phyloP scores from a whole-genome alignment of 1,140 invertebrate species.

The Trachymyrmex septentrionalis region DNA sequence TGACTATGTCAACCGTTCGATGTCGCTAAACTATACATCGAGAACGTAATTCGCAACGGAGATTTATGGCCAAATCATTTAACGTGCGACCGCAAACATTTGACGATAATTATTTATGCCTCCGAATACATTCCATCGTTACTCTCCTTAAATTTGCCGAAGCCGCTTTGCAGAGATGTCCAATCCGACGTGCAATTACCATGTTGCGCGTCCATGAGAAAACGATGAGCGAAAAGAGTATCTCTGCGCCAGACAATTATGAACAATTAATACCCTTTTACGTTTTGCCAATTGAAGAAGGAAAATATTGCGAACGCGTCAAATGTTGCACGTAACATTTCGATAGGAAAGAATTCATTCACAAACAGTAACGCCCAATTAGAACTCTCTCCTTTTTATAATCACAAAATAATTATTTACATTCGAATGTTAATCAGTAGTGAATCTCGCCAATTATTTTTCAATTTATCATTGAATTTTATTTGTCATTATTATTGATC shows the following conservation, averaged over 20 bases:
- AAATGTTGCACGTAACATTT: background rate
- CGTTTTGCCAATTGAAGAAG: background rate
- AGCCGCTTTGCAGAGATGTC: background rate
- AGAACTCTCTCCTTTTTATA: background rate
- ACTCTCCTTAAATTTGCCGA: conserved; percentile 21
- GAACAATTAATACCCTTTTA: conserved; percentile 37
- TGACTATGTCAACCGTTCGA: conserved; percentile 29
- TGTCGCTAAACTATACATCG: conserved; percentile 16
- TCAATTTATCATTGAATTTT: background rate
- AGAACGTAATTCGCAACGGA: conserved; percentile 11
- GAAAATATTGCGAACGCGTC: background rate
- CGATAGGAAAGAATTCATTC: background rate
- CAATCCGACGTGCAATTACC: conserved; percentile 28
- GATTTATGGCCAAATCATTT: conserved; percentile 47
- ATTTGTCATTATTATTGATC: background rate
- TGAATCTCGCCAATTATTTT: background rate
- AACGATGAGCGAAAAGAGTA: conserved; percentile 13
- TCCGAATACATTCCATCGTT: conserved; percentile 32
- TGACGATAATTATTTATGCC: conserved; percentile 20
- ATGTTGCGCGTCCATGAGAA: conserved; percentile 25
- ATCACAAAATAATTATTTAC: background rate
- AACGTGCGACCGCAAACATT: conserved; percentile 38
- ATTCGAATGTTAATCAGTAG: background rate
- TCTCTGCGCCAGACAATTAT: conserved; percentile 28
- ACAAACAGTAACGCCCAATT: background rate